Evolutionary conservation across 2,888 invertebrate species (phyloP), one percentile per base, ranked within the genome.

Genomic region (Sisyra terminalis): DNA sequence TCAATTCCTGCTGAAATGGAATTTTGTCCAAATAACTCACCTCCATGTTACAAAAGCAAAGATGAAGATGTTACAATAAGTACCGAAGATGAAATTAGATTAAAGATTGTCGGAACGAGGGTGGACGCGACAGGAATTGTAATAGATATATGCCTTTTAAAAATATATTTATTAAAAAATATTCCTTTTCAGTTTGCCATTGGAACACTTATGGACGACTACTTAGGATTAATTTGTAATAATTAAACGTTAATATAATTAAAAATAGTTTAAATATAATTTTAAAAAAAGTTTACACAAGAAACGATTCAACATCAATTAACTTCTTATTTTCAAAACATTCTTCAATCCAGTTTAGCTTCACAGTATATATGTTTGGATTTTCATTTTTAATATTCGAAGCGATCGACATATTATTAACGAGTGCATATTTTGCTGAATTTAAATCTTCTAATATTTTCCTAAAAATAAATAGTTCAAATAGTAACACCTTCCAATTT

Each of bases 1-100:
- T 94, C 94, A 2, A 98, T 98, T 53, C 98, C 98, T 41, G 86
- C 93, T 13, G 97, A 99, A 61, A 96, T 99, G 93, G 92, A 97
- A 59, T 99, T 96, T 65, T 98, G 98, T 61, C 94, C 97, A 0
- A 93, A 93, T 60, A 85, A 90, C 29, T 92, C 88, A 61, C 96
- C 97, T 11, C 92, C 94, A 0, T 98, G 97, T 60, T 99, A 98
- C 61, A 97, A 96, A 66, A 93, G 92, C 14, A 90, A 93, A 67
- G 93, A 96, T 64, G 96, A 97, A 73, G 94, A 94, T 64, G 84
- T 92, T 45, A 89, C 94, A 4, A 97, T 97, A 53, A 89, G 92
- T 57, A 88, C 89, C 46, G 96, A 96, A 63, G 94, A 96, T 64
- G 94, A 94, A 62, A 96, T 97, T 54, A 71, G 98, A 60, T 67